Evolutionary conservation across 2,797 vertebrate species (phyloP).

Genomic region (Melanotaenia parkinsoni): DNA sequence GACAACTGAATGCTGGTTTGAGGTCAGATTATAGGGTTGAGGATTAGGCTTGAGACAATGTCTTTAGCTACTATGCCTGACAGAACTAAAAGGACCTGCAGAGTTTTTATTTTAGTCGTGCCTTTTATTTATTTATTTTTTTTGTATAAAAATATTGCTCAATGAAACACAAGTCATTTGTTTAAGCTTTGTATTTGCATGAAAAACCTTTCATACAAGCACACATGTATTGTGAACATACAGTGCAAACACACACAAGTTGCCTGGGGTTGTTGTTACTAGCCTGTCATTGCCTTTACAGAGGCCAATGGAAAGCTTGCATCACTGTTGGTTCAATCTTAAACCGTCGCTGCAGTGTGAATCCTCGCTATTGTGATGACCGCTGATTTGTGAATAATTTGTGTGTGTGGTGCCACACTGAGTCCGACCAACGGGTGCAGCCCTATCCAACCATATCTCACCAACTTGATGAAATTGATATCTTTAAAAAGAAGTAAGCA

Average conservation of each 20-base stretch:
- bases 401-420: constrained; percentile 20
- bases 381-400: constrained; percentile 32
- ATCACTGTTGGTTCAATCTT: constrained; percentile 69
- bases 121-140: not conserved
- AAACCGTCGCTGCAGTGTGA: constrained; percentile 53
- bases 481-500: constrained; percentile 16
- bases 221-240: not conserved
- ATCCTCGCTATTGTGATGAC: constrained; percentile 61
- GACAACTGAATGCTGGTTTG: constrained; percentile 34
- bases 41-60: constrained; percentile 18
- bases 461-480: constrained; percentile 16
- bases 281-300: constrained; percentile 51
- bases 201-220: constrained; percentile 5
- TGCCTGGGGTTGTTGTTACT: constrained; percentile 51
- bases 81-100: not conserved
- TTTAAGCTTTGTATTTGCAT: constrained; percentile 17
- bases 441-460: constrained; percentile 27
- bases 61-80: not conserved
- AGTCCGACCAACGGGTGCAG: constrained; percentile 40
- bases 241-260: constrained; percentile 17
- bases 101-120: not conserved
- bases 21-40: constrained; percentile 16
- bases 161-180: not conserved
- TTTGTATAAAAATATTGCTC: constrained; percentile 3
- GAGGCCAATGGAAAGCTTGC: constrained; percentile 49